A percentile compares a stretch with the other conserved stretches of the same genome.
Evolutionary conservation across 2,888 invertebrate species (phyloP).

Genomic region (Abscondita cerata): DNA sequence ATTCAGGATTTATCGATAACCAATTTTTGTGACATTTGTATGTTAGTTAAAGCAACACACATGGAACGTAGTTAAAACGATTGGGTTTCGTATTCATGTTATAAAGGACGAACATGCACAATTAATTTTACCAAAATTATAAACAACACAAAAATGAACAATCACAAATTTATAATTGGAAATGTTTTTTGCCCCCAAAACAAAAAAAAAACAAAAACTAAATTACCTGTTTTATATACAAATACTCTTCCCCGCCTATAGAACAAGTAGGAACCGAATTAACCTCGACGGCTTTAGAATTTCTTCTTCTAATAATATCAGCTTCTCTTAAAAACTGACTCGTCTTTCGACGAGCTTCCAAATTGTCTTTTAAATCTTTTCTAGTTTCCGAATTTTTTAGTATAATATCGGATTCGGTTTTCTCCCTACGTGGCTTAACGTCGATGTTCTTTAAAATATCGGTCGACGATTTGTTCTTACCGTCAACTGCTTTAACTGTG

Average conservation of each 20-base stretch:
- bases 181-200: constrained; percentile 19
- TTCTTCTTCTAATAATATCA: constrained; percentile 59
- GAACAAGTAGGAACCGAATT: constrained; percentile 51
- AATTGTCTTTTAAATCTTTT: constrained; percentile 60
- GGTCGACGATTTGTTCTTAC: not conserved
- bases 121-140: constrained; percentile 9
- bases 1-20: too few species aligned
- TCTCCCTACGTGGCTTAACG: constrained; percentile 77
- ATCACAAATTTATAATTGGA: constrained; percentile 4
- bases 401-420: constrained; percentile 88
- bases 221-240: constrained; percentile 58
- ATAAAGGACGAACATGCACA: constrained; percentile 15
- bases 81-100: constrained; percentile 1
- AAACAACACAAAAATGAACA: constrained; percentile 7
- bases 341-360: constrained; percentile 60
- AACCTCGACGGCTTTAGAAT: constrained; percentile 58
- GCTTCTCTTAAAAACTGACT: constrained; percentile 57
- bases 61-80: constrained; percentile 27
- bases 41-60: constrained; percentile 44
- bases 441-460: constrained; percentile 47
- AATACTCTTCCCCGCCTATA: constrained; percentile 57
- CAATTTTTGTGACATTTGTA: too few species aligned
- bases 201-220: constrained; percentile 31
- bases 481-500: not conserved
- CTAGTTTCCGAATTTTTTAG: constrained; percentile 68